A percentile compares a stretch with the other conserved stretches of the same genome.
Evolutionary conservation across 2,113 vertebrate genomes (phyloP).

Genomic region (Callipepla squamata): DNA sequence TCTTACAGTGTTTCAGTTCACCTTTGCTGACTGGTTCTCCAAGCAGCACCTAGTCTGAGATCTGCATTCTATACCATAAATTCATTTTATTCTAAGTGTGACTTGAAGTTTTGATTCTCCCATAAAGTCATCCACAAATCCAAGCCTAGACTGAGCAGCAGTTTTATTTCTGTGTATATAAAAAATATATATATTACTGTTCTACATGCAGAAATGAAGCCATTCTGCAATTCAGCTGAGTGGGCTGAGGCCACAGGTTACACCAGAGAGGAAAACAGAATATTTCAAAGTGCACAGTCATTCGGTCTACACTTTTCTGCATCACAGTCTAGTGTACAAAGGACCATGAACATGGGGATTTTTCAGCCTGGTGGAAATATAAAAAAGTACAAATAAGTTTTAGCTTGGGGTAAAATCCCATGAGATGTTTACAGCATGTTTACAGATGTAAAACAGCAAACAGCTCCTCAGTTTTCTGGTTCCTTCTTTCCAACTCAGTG

Average conservation of each 20-base stretch:
- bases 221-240: background rate
- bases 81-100: background rate
- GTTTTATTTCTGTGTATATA: conserved; percentile 17
- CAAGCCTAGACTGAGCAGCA: conserved; percentile 1
- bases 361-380: background rate
- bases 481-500: background rate
- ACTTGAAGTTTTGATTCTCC: background rate
- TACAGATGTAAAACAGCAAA: background rate
- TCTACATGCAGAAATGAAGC: background rate
- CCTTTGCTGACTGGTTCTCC: background rate
- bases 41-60: background rate
- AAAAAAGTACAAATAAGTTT: background rate
- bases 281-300: background rate
- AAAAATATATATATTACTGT: background rate
- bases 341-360: background rate
- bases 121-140: background rate
- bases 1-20: background rate
- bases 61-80: background rate
- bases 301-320: background rate
- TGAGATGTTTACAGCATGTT: background rate
- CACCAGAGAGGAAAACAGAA: background rate
- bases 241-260: background rate
- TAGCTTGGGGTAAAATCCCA: background rate
- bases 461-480: background rate
- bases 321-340: background rate